Percentiles rank a stretch among this genome's conserved stretches.
phyloP scores from a whole-genome alignment of 1,140 invertebrate species.

The Drosophila yakuba region DNA sequence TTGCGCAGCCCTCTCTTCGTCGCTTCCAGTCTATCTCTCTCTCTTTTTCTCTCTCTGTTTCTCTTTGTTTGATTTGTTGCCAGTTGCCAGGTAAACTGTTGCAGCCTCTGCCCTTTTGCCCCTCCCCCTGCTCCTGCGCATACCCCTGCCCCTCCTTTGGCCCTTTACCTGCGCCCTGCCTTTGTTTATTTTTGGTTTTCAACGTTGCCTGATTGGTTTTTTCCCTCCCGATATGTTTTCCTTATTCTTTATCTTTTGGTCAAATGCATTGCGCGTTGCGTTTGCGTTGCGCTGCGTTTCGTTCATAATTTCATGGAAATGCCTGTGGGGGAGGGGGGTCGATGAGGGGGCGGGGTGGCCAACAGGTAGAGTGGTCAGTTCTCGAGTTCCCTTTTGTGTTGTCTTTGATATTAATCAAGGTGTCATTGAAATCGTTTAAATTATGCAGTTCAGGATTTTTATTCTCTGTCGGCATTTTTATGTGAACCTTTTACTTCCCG shows the following conservation, averaged over 20 bases:
- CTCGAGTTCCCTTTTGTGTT: conserved; percentile 50
- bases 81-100: conserved; percentile 80
- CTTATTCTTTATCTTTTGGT: conserved; percentile 72
- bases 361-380: conserved; percentile 46
- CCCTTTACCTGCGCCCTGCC: conserved; percentile 71
- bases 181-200: conserved; percentile 82
- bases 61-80: conserved; percentile 78
- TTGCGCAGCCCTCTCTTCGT: conserved; percentile 29
- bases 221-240: conserved; percentile 33
- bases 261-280: conserved; percentile 67
- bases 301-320: conserved; percentile 82
- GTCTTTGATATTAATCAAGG: conserved; percentile 84
- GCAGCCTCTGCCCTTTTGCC: conserved; percentile 72
- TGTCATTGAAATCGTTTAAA: conserved; percentile 84
- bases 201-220: conserved; percentile 78
- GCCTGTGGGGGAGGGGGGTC: conserved; percentile 7
- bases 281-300: conserved; percentile 56
- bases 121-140: neutral
- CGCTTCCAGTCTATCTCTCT: neutral
- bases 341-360: conserved; percentile 1
- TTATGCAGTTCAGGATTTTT: conserved; percentile 75
- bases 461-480: conserved; percentile 69
- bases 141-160: conserved; percentile 14
- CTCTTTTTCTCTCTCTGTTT: conserved; percentile 12
- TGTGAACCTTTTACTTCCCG: conserved; percentile 58